Percentiles rank a stretch among this genome's conserved stretches.
phyloP scores from a whole-genome alignment of 2,113 vertebrate genomes.

The Halichoerus grypus region DNA sequence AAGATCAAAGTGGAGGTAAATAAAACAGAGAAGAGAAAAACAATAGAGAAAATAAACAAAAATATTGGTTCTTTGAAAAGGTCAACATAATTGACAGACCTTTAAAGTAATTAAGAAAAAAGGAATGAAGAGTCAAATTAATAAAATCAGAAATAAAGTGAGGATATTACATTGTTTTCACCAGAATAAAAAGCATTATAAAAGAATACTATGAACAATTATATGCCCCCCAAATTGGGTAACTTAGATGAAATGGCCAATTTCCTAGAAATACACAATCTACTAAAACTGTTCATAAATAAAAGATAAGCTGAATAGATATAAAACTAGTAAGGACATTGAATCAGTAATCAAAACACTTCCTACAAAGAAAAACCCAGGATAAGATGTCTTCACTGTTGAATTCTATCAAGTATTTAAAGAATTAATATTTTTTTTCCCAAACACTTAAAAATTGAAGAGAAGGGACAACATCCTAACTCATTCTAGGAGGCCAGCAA shows the following conservation, averaged over 20 bases:
- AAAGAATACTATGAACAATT: background rate
- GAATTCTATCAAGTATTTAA: constrained; percentile 19
- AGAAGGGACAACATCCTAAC: background rate
- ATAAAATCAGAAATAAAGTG: background rate
- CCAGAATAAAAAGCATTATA: background rate
- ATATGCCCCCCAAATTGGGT: background rate
- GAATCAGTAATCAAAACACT: background rate
- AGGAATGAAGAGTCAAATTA: background rate
- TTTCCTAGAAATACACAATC: background rate
- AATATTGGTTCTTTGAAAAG: background rate
- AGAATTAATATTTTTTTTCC: background rate
- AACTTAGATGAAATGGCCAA: background rate
- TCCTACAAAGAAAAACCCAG: background rate
- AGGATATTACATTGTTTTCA: background rate
- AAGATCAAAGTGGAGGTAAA: background rate
- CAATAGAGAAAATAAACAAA: background rate
- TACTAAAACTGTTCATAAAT: background rate
- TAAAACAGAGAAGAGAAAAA: background rate
- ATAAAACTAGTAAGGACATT: background rate
- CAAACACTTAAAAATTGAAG: background rate
- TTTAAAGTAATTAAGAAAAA: background rate
- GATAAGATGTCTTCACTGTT: background rate
- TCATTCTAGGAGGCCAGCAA: background rate
- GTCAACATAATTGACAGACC: background rate
- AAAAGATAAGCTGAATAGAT: background rate